These are phyloP conservation scores for Acanthisitta chloris DNA, from an alignment of 2,113 vertebrate genomes.

Conservation along the genomic window DNA sequence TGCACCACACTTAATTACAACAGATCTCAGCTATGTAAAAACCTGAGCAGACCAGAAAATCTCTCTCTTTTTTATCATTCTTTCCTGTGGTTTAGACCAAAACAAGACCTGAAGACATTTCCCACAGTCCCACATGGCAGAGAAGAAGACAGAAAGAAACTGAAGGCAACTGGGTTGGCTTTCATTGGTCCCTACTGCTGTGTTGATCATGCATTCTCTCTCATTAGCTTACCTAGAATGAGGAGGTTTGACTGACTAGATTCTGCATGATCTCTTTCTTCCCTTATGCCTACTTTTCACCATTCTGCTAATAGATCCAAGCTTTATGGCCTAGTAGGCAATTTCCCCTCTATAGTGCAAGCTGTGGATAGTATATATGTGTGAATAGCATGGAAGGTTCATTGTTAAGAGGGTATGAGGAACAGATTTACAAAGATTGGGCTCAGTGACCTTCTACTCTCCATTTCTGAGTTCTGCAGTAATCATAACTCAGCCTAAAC, in stretches of 20 bases:
- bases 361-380: not conserved
- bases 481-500: not conserved
- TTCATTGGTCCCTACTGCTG: not conserved
- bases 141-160: not conserved
- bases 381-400: not conserved
- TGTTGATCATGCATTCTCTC: not conserved
- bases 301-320: not conserved
- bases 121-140: not conserved
- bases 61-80: not conserved
- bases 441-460: not conserved
- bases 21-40: not conserved
- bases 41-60: not conserved
- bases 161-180: not conserved
- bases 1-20: not conserved
- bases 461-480: not conserved
- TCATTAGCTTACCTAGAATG: not conserved
- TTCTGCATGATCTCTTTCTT: not conserved
- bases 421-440: not conserved
- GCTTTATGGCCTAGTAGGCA: not conserved
- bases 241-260: not conserved
- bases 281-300: not conserved
- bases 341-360: not conserved
- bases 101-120: not conserved
- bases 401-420: not conserved
- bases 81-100: not conserved